phyloP scores from a whole-genome alignment of 2,888 invertebrate genomes.

The Epistrophella euchroma region DNA sequence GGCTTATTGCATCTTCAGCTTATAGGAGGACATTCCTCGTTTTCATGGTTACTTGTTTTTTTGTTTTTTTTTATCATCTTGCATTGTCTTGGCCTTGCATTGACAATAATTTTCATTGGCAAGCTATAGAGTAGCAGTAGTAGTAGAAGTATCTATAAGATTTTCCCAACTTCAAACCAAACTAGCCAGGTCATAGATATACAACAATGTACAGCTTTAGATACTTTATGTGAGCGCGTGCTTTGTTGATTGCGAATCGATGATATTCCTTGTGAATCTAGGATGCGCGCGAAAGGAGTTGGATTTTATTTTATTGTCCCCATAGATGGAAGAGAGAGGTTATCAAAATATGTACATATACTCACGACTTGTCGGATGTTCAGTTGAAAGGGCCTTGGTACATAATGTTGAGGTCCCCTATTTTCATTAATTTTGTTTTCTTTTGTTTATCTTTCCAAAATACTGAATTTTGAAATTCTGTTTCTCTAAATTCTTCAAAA shows the following conservation, averaged over 20 bases:
- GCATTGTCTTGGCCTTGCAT: constrained; percentile 75
- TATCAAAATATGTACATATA: neutral
- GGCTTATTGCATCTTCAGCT: constrained; percentile 1
- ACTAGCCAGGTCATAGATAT: constrained; percentile 18
- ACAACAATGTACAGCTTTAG: constrained; percentile 39
- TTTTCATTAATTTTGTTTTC: no score
- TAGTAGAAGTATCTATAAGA: constrained; percentile 29
- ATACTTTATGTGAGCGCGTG: constrained; percentile 79
- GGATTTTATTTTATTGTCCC: constrained; percentile 72
- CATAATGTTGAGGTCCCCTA: neutral
- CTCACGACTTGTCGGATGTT: neutral
- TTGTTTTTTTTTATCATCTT: constrained; percentile 46
- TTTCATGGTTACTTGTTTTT: constrained; percentile 23
- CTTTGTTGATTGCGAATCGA: constrained; percentile 76
- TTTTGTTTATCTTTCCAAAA: no score
- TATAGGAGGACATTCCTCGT: constrained; percentile 60
- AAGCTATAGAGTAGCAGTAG: constrained; percentile 58
- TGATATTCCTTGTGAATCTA: constrained; percentile 55
- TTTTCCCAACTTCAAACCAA: constrained; percentile 4
- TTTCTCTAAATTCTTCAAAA: no score
- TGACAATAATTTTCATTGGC: constrained; percentile 76
- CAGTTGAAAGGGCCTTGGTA: neutral
- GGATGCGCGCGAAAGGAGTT: constrained; percentile 73
- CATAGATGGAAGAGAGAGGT: constrained; percentile 36
- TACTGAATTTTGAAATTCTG: no score